Evolutionary conservation across 2,113 vertebrate species (phyloP), one percentile per base, ranked within the genome.

Genomic region (Ahaetulla prasina): DNA sequence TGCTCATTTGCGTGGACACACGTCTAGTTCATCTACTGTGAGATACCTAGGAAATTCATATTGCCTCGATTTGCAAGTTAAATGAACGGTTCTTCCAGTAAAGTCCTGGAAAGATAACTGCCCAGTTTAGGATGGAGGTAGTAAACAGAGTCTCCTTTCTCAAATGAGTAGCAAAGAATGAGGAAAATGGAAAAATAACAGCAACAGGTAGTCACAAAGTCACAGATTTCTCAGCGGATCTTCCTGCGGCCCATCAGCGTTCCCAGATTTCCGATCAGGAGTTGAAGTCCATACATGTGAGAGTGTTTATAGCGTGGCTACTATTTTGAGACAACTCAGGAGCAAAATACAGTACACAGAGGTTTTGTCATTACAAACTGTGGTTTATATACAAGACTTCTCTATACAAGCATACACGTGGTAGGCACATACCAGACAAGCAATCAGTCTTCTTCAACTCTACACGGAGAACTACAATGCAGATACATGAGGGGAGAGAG

Each of bases 1-100:
- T 53, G 27, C 95, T 96, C 0, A 55, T 92, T 89, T 89, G 3
- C 11, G 27, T 52, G 85, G 93, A 94, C 35, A 68, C 89, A 90
- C 20, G 12, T 20, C 2, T 9, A 74, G 94, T 92, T 96, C 57
- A 35, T 57, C 92, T 0, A 0, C 87, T 92, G 90, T 94, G 45
- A 63, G 87, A 35, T 18, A 27, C 63, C 93, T 0, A 1, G 50
- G 86, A 86, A 90, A 87, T 80, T 53, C 49, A 25, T 27, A 49
- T 68, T 18, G 6, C 87, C 74, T 94, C 63, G 20, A 45, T 93
- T 95, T 35, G 87, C 52, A 85, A 88, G 22, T 39, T 45, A 54
- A 90, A 88, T 89, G 68, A 92, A 74, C 52, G 84, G 35, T 74
- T 35, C 43, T 54, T 91, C 0, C 2, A 49, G 1, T 63, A 54